Evolutionary conservation across 2,797 vertebrate genomes (phyloP), one percentile per base, ranked within the genome.

Genomic region (Rachycentron canadum): DNA sequence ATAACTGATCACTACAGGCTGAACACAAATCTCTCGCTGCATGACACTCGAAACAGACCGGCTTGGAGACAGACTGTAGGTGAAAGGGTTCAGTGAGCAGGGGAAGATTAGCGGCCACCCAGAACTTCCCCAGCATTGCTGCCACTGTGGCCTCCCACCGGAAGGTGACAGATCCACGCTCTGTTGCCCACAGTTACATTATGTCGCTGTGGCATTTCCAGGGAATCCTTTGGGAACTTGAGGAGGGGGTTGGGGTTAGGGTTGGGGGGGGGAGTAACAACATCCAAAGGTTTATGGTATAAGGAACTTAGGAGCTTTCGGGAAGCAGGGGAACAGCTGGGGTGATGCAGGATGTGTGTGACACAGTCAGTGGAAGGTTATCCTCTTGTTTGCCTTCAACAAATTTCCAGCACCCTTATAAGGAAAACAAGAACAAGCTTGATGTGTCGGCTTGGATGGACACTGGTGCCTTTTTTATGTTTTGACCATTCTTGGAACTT

Each of bases 201-300:
- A 34, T 80, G 83, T 84, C 26, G 63, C 88, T 79, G 76, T 90
- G 93, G 93, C 79, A 93, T 94, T 94, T 94, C 91, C 94, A 94
- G 88, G 78, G 90, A 93, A 92, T 93, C 92, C 90, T 88, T 58
- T 55, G 76, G 91, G 91, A 88, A 78, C 64, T 52, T 61, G 61
- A 76, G 79, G 76, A 70, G 78, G 82, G 83, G n/a, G n/a, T n/a
- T n/a, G n/a, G n/a, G n/a, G n/a, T n/a, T n/a, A n/a, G n/a, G n/a
- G n/a, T n/a, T n/a, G n/a, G n/a, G n/a, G n/a, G n/a, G n/a, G n/a
- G n/a, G n/a, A n/a, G 67, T 38, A 79, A 57, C 63, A 77, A 82
- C 80, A 75, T 66, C 71, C 67, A 47, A 81, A 49, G 67, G 67
- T 71, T 81, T 72, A 47, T 62, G 74, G 72, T 64, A 66, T 78